Base-by-base conservation (phyloP, 2,113 vertebrate species). In the Origma solitaria region DNA sequence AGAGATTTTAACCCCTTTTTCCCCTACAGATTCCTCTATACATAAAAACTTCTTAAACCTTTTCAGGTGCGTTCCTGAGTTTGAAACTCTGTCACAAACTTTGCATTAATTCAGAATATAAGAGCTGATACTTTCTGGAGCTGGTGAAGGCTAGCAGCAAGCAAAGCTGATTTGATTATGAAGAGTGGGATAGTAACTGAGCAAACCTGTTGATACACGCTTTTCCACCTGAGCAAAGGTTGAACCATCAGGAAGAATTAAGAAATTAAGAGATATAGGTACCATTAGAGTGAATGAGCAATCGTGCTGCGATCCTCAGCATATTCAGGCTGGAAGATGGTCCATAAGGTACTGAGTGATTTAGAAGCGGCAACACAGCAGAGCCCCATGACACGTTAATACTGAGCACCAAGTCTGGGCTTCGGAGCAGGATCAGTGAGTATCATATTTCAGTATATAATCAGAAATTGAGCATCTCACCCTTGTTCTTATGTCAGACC, bases 361-460 rank as follows among this genome's bases (percentile, higher is more conserved):
- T 57, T 18, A 33, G 51, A 56, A 45, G 33, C 8, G 42, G 40
- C n/a, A 72, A 18, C 53, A 51, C 28, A 78, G 65, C 60, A 62
- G 37, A 49, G 30, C 28, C 40, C 51, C 8, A 17, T 0, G 2
- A 37, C 28, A 24, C 0, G 0, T 51, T 25, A 40, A 51, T 5
- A 40, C 13, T 0, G 1, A 15, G 47, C 44, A 62, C 23, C 21
- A 38, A 9, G 23, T 15, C 44, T 58, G 19, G 24, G 13, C 24
- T 38, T 35, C 0, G 4, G 31, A 28, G 42, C 37, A 47, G 30
- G 47, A 44, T 51, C 40, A 50, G 21, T 33, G 33, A 81, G 18
- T 19, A 54, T 23, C 64, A 30, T 38, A 64, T 58, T 75, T 76
- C 51, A 28, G 21, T 28, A 28, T 2, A 11, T 24, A 73, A 65